These are phyloP conservation scores for Xenentodon cancila DNA, from an alignment of 2,797 vertebrate genomes.

Conservation along the genomic window DNA sequence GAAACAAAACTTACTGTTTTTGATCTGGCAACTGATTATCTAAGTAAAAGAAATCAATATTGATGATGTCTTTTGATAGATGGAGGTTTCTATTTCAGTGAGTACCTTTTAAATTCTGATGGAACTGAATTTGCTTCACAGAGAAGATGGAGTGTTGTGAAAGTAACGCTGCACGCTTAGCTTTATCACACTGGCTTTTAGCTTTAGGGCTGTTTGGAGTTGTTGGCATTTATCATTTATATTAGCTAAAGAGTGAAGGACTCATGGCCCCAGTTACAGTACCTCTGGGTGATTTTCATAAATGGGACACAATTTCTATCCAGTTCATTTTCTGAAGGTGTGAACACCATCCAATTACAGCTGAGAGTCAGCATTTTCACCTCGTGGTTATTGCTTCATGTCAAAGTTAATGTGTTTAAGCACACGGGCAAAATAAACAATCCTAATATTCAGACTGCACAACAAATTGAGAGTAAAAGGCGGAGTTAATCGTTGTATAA, in stretches of 20 bases:
- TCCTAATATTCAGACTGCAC: background rate
- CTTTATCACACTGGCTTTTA: slow-evolving; percentile 3
- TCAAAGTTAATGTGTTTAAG: slow-evolving; percentile 22
- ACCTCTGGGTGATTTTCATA: background rate
- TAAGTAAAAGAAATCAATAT: too few relatives aligned
- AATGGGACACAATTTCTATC: slow-evolving; percentile 8
- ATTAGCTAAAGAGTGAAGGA: slow-evolving; percentile 9
- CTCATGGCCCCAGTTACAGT: slow-evolving; percentile 13
- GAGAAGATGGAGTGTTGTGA: too few relatives aligned
- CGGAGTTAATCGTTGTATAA: slow-evolving; percentile 23
- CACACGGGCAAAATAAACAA: slow-evolving; percentile 12
- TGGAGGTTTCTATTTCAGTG: too few relatives aligned
- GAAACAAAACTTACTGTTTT: too few relatives aligned
- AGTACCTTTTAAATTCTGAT: too few relatives aligned
- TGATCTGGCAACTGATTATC: too few relatives aligned
- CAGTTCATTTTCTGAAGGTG: slow-evolving; percentile 19
- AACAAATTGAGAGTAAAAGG: slow-evolving; percentile 2
- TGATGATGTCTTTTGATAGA: too few relatives aligned
- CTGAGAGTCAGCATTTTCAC: slow-evolving; percentile 10
- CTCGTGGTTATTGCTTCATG: slow-evolving; percentile 8
- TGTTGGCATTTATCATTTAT: slow-evolving; percentile 13
- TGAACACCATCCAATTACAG: slow-evolving; percentile 24
- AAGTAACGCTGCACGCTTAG: too few relatives aligned
- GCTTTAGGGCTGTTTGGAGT: slow-evolving; percentile 11
- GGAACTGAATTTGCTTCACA: too few relatives aligned